phyloP scores from a whole-genome alignment of 2,797 vertebrate species.

The Rhinella marina region DNA sequence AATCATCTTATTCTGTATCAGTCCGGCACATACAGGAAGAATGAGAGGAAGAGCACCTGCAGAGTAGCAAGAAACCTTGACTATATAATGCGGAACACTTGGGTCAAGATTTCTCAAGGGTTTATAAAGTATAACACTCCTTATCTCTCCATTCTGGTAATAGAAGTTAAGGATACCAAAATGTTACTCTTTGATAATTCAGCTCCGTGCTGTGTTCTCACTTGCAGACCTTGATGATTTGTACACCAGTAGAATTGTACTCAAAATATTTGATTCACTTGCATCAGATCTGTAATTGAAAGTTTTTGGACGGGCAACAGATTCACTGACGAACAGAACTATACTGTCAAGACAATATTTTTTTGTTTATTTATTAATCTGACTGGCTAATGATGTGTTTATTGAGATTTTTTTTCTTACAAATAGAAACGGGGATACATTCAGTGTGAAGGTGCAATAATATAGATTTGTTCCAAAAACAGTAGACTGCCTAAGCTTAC shows the following conservation, averaged over 20 bases:
- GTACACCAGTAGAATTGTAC: conserved; percentile 26
- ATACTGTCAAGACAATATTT: neutral
- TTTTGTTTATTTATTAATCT: neutral
- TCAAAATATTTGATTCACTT: conserved; percentile 17
- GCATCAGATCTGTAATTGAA: conserved; percentile 39
- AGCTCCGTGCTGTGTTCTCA: conserved; percentile 48
- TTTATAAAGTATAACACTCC: conserved; percentile 48
- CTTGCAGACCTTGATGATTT: conserved; percentile 44
- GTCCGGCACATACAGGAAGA: conserved; percentile 32
- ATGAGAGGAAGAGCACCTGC: conserved; percentile 21
- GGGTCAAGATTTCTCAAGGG: conserved; percentile 55
- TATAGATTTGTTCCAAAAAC: neutral
- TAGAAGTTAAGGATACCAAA: conserved; percentile 46
- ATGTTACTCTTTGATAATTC: conserved; percentile 52
- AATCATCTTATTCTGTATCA: conserved; percentile 43
- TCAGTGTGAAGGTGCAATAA: too few species aligned
- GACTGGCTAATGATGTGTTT: neutral
- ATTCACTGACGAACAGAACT: neutral
- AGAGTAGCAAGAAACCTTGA: conserved; percentile 34
- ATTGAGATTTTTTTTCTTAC: neutral
- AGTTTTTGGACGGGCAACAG: neutral
- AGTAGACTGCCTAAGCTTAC: neutral
- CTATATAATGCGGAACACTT: conserved; percentile 46
- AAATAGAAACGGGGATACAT: neutral
- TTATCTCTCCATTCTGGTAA: conserved; percentile 47